A percentile compares a stretch with the other conserved stretches of the same genome.
phyloP scores from a whole-genome alignment of 1,140 invertebrate species.

The Protaetia brevitarsis region DNA sequence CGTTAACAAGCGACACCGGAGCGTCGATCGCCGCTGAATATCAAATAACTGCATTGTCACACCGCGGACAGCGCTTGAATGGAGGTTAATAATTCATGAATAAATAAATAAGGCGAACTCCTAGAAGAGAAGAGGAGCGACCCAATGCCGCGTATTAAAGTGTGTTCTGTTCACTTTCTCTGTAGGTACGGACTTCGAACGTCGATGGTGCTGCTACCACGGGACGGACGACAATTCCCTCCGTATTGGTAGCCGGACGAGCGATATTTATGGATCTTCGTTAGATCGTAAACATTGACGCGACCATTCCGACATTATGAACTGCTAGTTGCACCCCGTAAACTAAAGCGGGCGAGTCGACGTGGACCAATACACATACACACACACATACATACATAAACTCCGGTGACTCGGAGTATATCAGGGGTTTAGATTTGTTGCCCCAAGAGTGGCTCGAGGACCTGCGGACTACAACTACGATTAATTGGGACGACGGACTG shows the following conservation, averaged over 20 bases:
- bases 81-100: slow-evolving; percentile 36
- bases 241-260: slow-evolving; percentile 19
- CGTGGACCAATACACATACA: neutral
- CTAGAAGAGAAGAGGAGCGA: neutral
- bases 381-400: too few species aligned
- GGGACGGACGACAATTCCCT: slow-evolving; percentile 1
- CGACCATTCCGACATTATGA: slow-evolving; percentile 36
- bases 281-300: slow-evolving; percentile 37
- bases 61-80: slow-evolving; percentile 31
- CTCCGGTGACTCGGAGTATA: too few species aligned
- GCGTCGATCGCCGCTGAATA: slow-evolving; percentile 27
- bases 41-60: slow-evolving; percentile 34
- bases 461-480: neutral
- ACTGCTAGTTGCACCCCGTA: slow-evolving; percentile 40
- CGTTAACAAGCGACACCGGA: slow-evolving; percentile 30
- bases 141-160: neutral
- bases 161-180: neutral
- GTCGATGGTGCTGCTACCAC: neutral
- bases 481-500: slow-evolving; percentile 19
- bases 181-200: slow-evolving; percentile 6
- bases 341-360: slow-evolving; percentile 30
- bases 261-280: slow-evolving; percentile 36
- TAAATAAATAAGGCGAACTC: slow-evolving; percentile 36
- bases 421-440: slow-evolving; percentile 17
- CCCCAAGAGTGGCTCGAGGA: neutral